Base-by-base conservation (phyloP, 2,113 vertebrate genomes). In the Campylorhamphus procurvoides region DNA sequence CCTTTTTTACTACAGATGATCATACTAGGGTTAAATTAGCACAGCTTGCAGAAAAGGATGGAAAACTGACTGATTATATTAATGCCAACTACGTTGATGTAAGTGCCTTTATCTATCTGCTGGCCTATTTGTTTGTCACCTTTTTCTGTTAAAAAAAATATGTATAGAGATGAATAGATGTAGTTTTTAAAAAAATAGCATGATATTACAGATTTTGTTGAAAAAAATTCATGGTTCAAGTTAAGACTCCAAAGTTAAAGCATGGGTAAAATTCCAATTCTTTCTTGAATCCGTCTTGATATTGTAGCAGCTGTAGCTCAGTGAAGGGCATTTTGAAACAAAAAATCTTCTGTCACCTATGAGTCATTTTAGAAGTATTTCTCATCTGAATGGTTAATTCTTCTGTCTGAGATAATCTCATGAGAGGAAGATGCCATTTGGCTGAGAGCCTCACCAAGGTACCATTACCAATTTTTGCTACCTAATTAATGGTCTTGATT, bases 1-100 rank as follows among this genome's bases (percentile, higher is more conserved):
- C 28, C 81, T 85, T 35, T 96, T 95, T 95, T 92, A 40, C 97
- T 97, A 44, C 98, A 99, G 99, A 99, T 96, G 99, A 99, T 96
- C 99, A 99, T 96, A 99, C 98, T 94, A 98, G 99, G 80, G 99
- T 99, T 87, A 98, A 98, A 79, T 98, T 99, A 87, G 96, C 98
- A 64, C 97, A 98, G 17, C 97, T 98, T 92, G 84, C 97, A 66
- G 98, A 98, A 95, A 99, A 98, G 94, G 98, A 99, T 53, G 98
- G 98, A 79, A 99, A 98, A 96, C 93, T 97, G 46, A 98, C 98
- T n/a, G 99, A 99, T 97, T 99, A 99, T 94, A 99, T 99, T 94
- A 99, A 99, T 94, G 99, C 99, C 68, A 99, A 99, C 97, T 99
- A 98, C 3, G 98, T 99, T 15, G 99, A 99, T 82, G 99, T 99